Evolutionary conservation across 2,888 invertebrate genomes (phyloP).

Genomic region (Calliopum simillimum): DNA sequence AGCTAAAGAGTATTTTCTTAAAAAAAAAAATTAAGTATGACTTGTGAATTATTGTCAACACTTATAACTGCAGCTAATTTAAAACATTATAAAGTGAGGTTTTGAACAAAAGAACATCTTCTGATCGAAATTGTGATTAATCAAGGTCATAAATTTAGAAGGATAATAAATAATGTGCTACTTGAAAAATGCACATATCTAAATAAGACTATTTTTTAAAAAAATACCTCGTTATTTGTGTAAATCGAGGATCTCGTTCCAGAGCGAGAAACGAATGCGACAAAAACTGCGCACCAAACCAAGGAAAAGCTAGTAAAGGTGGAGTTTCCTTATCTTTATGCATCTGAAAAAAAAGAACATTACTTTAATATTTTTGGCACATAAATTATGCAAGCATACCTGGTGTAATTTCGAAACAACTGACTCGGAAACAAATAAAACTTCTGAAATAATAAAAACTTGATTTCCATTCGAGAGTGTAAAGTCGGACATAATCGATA

Average conservation of each 20-base stretch:
- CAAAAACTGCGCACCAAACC: conserved; percentile 75
- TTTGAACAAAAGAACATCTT: too few relatives aligned
- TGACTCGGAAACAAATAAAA: conserved; percentile 73
- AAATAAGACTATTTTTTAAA: background rate
- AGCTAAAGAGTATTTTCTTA: too few relatives aligned
- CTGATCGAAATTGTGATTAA: too few relatives aligned
- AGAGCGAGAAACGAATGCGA: conserved; percentile 74
- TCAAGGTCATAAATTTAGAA: too few relatives aligned
- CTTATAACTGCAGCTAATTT: too few relatives aligned
- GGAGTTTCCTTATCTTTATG: conserved; percentile 76
- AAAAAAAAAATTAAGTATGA: too few relatives aligned
- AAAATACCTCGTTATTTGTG: conserved; percentile 69
- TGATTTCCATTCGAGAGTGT: conserved; percentile 74
- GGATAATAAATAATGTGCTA: too few relatives aligned
- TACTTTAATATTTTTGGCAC: background rate
- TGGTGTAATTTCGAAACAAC: conserved; percentile 74
- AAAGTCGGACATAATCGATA: conserved; percentile 72
- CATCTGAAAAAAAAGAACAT: conserved; percentile 55
- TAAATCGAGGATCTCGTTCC: conserved; percentile 71
- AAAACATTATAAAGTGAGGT: too few relatives aligned
- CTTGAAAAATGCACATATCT: too few relatives aligned
- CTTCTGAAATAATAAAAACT: conserved; percentile 73
- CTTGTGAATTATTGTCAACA: too few relatives aligned
- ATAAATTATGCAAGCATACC: conserved; percentile 56
- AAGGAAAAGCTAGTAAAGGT: conserved; percentile 74